Evolutionary conservation across 2,113 vertebrate genomes (phyloP), one percentile per base, ranked within the genome.

Genomic region (Hippolais icterina): DNA sequence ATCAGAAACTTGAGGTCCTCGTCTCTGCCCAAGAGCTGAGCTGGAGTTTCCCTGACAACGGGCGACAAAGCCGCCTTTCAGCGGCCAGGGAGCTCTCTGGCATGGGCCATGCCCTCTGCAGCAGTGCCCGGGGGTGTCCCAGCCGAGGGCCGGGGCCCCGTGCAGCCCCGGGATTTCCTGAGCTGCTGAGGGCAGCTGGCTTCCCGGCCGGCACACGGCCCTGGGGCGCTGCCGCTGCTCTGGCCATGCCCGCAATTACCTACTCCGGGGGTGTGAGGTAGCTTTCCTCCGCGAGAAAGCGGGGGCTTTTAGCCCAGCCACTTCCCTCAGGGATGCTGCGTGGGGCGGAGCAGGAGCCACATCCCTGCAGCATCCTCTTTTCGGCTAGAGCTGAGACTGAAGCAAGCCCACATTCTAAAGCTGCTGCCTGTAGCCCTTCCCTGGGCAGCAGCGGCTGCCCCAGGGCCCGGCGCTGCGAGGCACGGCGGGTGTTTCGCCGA

Each of bases 181-280:
- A 69, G 86, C 91, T 0, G 9, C 78, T 1, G 49, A 1, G 7
- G 35, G 75, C 79, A 50, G 78, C 81, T 44, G 60, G 41, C 22
- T 72, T 39, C n/a, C 11, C 5, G 0, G 52, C 37, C 25, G 4
- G 63, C n/a, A 23, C 35, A 4, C 1, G 1, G 1, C 42, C 7
- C 20, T 0, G 0, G 6, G 15, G 10, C 68, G 19, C 63, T 4
- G 23, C 5, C 5, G 8, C 8, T 16, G 15, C 1, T 23, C 57
- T 11, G 47, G 29, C 56, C 7, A 1, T 44, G 63, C 20, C 37
- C 2, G 1, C 24, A 4, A 2, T 50, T 7, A 16, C 33, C 39
- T 28, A 2, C 22, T 6, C 3, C 1, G 4, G 9, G 23, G 6
- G 2, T 39, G 7, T 1, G 4, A 11, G 0, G 27, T 13, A 11